Evolutionary conservation across 2,888 invertebrate genomes (phyloP).

Genomic region (Syrista parreyssii): DNA sequence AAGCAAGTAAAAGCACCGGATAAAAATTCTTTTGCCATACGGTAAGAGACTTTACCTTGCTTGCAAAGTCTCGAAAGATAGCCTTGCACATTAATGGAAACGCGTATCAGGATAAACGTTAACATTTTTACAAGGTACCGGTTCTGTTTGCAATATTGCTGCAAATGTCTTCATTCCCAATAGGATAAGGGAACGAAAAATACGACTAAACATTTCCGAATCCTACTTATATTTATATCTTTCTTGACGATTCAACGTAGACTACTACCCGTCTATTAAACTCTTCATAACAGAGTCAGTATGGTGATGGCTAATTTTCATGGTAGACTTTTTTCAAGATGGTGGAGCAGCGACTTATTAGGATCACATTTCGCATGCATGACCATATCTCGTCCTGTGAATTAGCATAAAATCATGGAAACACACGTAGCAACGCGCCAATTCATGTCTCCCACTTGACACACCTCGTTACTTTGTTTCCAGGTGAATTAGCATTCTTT

Average conservation of each 20-base stretch:
- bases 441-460: constrained; percentile 30
- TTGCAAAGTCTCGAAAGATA: background rate
- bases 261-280: too few species aligned
- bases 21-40: constrained; percentile 24
- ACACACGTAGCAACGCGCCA: constrained; percentile 37
- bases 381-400: constrained; percentile 24
- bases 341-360: too few species aligned
- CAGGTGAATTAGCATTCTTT: constrained; percentile 43
- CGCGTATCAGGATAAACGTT: background rate
- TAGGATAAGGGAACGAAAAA: too few species aligned
- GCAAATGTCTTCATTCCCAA: background rate
- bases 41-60: constrained; percentile 7
- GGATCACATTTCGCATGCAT: constrained; percentile 34
- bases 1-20: constrained; percentile 27
- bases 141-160: too few species aligned
- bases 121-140: too few species aligned
- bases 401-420: constrained; percentile 52
- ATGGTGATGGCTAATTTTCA: too few species aligned
- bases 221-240: too few species aligned
- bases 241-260: too few species aligned
- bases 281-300: too few species aligned
- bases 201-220: too few species aligned
- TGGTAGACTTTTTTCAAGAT: too few species aligned
- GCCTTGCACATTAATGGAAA: background rate
- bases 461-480: constrained; percentile 28